Evolutionary conservation across 1,140 invertebrate species (phyloP).

Genomic region (Drosophila lowei): DNA sequence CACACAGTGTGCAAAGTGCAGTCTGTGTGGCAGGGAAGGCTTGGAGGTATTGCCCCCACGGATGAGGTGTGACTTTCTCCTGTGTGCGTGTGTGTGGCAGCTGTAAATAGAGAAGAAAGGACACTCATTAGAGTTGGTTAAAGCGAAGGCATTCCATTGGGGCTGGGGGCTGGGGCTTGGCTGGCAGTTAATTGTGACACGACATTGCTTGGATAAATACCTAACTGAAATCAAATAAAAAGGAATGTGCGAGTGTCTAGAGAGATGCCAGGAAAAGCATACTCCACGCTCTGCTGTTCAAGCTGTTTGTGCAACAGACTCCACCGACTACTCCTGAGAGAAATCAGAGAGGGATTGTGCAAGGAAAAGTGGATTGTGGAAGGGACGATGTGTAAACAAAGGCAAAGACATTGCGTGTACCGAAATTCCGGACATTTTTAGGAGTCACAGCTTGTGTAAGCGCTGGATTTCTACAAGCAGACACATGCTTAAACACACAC

Average conservation of each 20-base stretch:
- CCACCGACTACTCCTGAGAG: neutral
- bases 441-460: conserved; percentile 80
- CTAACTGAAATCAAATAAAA: conserved; percentile 40
- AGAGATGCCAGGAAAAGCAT: conserved; percentile 12
- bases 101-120: conserved; percentile 55
- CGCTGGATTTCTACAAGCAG: conserved; percentile 64
- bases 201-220: conserved; percentile 55
- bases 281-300: neutral
- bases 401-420: conserved; percentile 72
- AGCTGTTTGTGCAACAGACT: conserved; percentile 3
- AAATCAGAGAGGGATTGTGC: neutral
- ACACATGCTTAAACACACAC: conserved; percentile 17
- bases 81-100: conserved; percentile 35
- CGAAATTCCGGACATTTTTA: conserved; percentile 79
- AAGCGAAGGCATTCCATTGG: neutral
- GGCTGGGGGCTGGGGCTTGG: neutral
- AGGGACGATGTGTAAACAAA: conserved; percentile 68
- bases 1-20: conserved; percentile 25
- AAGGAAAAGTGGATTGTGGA: neutral
- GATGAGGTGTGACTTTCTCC: conserved; percentile 42
- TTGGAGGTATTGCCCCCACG: conserved; percentile 5
- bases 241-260: conserved; percentile 14
- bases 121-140: conserved; percentile 45
- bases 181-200: conserved; percentile 68
- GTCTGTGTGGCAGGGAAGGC: neutral